A percentile compares a stretch with the other conserved stretches of the same genome.
Conservation (phyloP, 2,113 vertebrate genomes). For the Pelecanoides urinatrix region DNA sequence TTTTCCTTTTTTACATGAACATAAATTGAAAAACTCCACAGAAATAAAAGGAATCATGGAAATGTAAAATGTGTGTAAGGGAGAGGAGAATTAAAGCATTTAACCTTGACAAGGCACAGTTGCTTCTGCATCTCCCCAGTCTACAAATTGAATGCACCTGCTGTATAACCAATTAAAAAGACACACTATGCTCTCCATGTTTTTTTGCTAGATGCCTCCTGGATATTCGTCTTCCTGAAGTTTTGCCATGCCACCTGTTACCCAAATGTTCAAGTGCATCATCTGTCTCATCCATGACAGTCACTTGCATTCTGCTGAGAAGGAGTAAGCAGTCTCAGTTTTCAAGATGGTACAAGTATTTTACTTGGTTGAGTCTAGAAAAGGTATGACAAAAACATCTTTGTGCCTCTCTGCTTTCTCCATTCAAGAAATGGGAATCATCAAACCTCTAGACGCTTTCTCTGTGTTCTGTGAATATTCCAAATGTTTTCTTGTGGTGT, state of each 20-base stretch:
- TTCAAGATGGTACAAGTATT: background rate
- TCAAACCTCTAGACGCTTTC: background rate
- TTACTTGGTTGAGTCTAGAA: background rate
- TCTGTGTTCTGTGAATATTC: background rate
- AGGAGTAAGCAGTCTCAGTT: background rate
- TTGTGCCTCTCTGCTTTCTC: background rate
- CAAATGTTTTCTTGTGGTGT: background rate
- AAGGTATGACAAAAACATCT: background rate
- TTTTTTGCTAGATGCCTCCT: background rate
- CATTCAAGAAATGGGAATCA: background rate
- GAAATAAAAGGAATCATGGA: background rate
- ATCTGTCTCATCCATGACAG: background rate
- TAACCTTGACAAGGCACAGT: background rate
- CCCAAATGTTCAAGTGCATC: background rate
- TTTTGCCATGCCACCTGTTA: background rate
- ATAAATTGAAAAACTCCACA: background rate
- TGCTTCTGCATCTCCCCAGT: background rate
- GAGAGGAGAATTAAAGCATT: background rate
- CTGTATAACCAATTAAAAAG: background rate
- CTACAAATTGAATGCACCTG: background rate
- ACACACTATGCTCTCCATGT: accelerated
- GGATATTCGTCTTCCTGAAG: background rate
- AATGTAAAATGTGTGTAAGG: background rate
- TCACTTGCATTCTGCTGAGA: background rate
- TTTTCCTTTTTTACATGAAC: background rate